Conservation (phyloP, 1,140 invertebrate species). For the Caenorhabditis tropicalis region DNA sequence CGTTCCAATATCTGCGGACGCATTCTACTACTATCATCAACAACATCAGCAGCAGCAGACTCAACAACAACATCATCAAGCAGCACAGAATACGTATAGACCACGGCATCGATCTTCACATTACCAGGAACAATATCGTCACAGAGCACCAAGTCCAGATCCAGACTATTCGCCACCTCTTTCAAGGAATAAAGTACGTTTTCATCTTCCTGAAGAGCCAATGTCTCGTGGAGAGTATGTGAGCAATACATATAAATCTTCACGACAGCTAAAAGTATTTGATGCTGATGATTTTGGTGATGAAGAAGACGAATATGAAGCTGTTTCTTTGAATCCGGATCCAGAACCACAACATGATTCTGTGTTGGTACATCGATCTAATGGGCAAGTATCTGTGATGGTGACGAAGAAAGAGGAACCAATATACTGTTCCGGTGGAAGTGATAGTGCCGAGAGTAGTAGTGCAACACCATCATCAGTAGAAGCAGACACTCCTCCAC, state of each 20-base stretch:
- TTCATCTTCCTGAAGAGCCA: slow-evolving; percentile 10
- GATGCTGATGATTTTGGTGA: slow-evolving; percentile 13
- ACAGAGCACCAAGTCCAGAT: slow-evolving; percentile 25
- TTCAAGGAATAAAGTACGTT: slow-evolving; percentile 13
- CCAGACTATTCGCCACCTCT: slow-evolving; percentile 23
- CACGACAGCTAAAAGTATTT: neutral
- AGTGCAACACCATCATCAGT: slow-evolving; percentile 26
- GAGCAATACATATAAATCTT: neutral
- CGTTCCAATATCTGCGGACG: slow-evolving; percentile 21
- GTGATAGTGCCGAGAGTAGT: slow-evolving; percentile 31
- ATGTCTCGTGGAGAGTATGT: slow-evolving; percentile 19
- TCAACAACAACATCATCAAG: neutral
- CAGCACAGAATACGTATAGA: neutral
- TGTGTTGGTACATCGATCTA: neutral
- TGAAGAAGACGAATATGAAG: slow-evolving; percentile 3
- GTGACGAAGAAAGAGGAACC: slow-evolving; percentile 9
- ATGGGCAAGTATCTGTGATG: slow-evolving; percentile 34
- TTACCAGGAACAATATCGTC: neutral
- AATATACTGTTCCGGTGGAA: slow-evolving; percentile 23
- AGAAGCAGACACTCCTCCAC: slow-evolving; percentile 21
- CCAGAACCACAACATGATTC: slow-evolving; percentile 2
- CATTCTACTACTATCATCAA: slow-evolving; percentile 21
- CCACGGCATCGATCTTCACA: slow-evolving; percentile 11
- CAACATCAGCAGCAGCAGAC: neutral
- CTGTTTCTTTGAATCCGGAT: slow-evolving; percentile 9